Conservation (phyloP, 1,140 invertebrate genomes). For the Papilio glaucus region DNA sequence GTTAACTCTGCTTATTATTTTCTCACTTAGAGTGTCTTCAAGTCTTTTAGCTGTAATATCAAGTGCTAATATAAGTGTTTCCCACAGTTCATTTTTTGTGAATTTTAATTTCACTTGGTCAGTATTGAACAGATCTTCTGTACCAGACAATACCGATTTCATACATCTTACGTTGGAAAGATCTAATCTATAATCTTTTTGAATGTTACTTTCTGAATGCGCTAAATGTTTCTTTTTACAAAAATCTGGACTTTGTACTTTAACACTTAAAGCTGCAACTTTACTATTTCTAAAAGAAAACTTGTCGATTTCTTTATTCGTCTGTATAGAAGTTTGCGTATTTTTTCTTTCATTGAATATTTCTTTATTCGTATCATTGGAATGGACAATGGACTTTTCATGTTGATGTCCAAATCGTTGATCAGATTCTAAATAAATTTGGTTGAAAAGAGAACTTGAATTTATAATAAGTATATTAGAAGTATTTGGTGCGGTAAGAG, state of each 20-base stretch:
- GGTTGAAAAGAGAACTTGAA: slow-evolving; percentile 52
- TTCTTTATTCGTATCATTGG: neutral
- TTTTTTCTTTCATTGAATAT: neutral
- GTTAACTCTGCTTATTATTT: slow-evolving; percentile 59
- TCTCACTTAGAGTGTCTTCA: slow-evolving; percentile 61
- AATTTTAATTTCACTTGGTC: slow-evolving; percentile 41
- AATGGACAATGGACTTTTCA: slow-evolving; percentile 22
- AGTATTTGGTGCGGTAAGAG: slow-evolving; percentile 1
- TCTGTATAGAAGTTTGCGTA: neutral
- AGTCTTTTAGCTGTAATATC: slow-evolving; percentile 62
- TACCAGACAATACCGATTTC: slow-evolving; percentile 45
- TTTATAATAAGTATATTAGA: slow-evolving; percentile 41
- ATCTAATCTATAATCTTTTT: slow-evolving; percentile 7
- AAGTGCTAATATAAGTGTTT: slow-evolving; percentile 54
- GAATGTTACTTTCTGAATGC: slow-evolving; percentile 11
- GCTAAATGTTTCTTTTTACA: slow-evolving; percentile 7
- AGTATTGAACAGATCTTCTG: slow-evolving; percentile 38
- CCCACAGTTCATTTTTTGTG: slow-evolving; percentile 61
- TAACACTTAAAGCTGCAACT: neutral
- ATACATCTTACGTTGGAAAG: slow-evolving; percentile 36
- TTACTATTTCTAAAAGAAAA: slow-evolving; percentile 13
- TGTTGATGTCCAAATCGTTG: slow-evolving; percentile 42
- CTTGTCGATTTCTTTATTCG: neutral
- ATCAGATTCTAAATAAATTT: slow-evolving; percentile 42
- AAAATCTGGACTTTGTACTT: neutral